Percentiles rank a stretch among this genome's conserved stretches.
Evolutionary conservation across 2,113 vertebrate species (phyloP).

Genomic region (Plotosus lineatus): DNA sequence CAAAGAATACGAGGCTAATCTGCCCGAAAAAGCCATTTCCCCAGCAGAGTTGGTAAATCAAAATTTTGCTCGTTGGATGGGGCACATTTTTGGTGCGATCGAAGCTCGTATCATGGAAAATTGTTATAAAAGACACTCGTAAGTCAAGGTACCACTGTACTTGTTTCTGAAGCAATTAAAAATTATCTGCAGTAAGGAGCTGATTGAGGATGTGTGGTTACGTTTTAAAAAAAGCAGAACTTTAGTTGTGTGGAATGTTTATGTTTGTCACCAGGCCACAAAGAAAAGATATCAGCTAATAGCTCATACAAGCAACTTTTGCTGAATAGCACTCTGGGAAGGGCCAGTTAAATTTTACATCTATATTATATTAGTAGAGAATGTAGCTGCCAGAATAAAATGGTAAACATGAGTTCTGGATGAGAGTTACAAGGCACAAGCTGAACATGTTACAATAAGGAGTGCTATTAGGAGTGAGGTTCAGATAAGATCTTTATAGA

Average conservation of each 20-base stretch:
- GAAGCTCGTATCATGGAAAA: too few species aligned
- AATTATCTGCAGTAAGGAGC: not conserved
- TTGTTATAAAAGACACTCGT: too few species aligned
- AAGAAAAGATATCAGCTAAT: not conserved
- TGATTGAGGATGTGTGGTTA: not conserved
- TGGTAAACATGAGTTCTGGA: not conserved
- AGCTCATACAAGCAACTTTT: not conserved
- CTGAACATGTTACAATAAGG: not conserved
- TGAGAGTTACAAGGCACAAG: not conserved
- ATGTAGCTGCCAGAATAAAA: not conserved
- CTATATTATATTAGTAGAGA: too few species aligned
- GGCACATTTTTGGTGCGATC: too few species aligned
- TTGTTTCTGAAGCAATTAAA: constrained; percentile 4
- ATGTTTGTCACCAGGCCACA: not conserved
- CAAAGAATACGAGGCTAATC: too few species aligned
- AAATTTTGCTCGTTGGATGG: too few species aligned
- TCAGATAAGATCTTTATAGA: not conserved
- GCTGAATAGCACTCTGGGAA: not conserved
- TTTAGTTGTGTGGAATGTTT: not conserved
- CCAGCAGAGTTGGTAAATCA: too few species aligned
- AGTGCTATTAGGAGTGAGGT: too few species aligned
- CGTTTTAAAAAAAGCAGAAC: not conserved
- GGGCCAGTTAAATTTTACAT: not conserved
- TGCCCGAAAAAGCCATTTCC: too few species aligned
- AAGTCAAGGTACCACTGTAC: too few species aligned